Base-by-base conservation (phyloP, 2,888 invertebrate species). In the Meghimatium bilineatum region DNA sequence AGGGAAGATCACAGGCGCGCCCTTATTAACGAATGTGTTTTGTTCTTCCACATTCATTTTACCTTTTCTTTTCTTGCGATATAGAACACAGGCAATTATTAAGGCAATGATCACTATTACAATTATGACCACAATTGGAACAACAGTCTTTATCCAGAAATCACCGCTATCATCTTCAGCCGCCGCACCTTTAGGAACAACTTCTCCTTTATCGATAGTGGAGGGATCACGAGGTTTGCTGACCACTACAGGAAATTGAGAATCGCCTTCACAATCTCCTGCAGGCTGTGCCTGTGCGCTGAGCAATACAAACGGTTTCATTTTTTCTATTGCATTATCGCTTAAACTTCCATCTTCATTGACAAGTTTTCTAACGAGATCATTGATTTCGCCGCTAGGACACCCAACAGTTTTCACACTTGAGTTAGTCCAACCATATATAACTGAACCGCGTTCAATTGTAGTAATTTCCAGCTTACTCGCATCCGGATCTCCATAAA, bases 1-100 rank as follows among this genome's bases (percentile, higher is more conserved):
- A 23, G 95, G 94, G 90, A 99, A 98, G 92, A 99, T 99, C 66
- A 99, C 98, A 0, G 99, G 99, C 90, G 98, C 97, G 79, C 95
- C 95, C 90, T 95, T 95, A 86, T 93, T 94, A 82, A 94, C 93
- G 83, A 91, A 93, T 6, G 91, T 90, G 85, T 91, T 90, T 96
- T 96, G 95, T 94, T 96, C 95, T 91, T 96, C 96, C 86, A 96
- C 94, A 90, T 96, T 96, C 96, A 97, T 96, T 95, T 97, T 96
- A 87, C 97, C 97, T 88, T 96, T 95, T 79, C 94, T 91, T 87
- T 97, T 95, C 90, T 96, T 95, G 89, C 97, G 95, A 92, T 98
- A 98, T 78, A 98, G 94, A 81, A 97, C 95, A 91, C 97, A 97
- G 0, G 98, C 98, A 82, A 98, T 96, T 82, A 98, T 95, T 0